A percentile compares a stretch with the other conserved stretches of the same genome.
Evolutionary conservation across 2,888 invertebrate genomes (phyloP).

Genomic region (Marasmarcha lunaedactyla): DNA sequence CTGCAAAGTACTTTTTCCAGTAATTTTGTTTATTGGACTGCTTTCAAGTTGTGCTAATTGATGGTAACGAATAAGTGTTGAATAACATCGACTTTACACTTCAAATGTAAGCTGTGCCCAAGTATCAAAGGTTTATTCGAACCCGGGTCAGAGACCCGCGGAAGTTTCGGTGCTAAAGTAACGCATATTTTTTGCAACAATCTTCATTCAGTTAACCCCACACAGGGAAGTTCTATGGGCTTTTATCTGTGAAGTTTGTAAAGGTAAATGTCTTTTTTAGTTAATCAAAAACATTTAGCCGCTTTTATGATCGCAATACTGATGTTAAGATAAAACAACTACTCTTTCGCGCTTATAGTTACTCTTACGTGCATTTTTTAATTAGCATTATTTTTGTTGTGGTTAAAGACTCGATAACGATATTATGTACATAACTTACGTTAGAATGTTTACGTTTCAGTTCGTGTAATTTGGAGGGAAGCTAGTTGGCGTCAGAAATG

Average conservation of each 20-base stretch:
- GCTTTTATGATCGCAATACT: no score
- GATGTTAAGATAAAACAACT: slow-evolving; percentile 15
- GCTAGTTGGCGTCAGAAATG: slow-evolving; percentile 43
- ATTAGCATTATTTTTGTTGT: slow-evolving; percentile 53
- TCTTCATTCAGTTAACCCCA: slow-evolving; percentile 36
- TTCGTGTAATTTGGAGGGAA: slow-evolving; percentile 26
- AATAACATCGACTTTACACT: slow-evolving; percentile 38
- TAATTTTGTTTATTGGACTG: slow-evolving; percentile 19
- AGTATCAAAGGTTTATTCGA: neutral
- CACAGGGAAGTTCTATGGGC: slow-evolving; percentile 41
- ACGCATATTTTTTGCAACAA: slow-evolving; percentile 66
- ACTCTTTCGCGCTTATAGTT: slow-evolving; percentile 46
- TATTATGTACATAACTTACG: slow-evolving; percentile 22
- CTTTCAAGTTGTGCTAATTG: slow-evolving; percentile 29
- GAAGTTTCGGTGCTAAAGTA: slow-evolving; percentile 62
- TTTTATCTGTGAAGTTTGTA: slow-evolving; percentile 19
- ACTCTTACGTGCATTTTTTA: neutral
- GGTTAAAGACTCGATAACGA: slow-evolving; percentile 57
- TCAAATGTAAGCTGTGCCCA: slow-evolving; percentile 26
- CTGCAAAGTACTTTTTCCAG: slow-evolving; percentile 38
- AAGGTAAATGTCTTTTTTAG: no score
- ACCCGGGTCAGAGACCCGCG: slow-evolving; percentile 30
- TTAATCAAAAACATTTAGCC: no score
- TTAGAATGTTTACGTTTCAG: slow-evolving; percentile 50
- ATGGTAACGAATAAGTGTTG: slow-evolving; percentile 15